These are phyloP conservation scores for Archocentrus centrarchus DNA, from an alignment of 2,113 vertebrate genomes.

Conservation along the genomic window DNA sequence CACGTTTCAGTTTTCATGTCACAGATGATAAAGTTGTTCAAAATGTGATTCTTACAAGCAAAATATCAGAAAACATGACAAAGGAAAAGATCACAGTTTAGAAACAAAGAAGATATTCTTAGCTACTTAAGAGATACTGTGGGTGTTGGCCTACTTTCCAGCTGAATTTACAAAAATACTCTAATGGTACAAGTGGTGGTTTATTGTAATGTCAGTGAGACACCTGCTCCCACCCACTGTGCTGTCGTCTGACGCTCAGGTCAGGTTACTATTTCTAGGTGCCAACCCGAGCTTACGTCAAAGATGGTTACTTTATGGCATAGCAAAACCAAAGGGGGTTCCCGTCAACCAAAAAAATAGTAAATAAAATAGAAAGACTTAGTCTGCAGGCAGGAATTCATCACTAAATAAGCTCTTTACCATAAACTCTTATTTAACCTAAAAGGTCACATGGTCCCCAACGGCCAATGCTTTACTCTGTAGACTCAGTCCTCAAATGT, in stretches of 20 bases:
- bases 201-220: background rate
- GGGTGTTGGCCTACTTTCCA: constrained; percentile 14
- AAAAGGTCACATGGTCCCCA: background rate
- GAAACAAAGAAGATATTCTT: background rate
- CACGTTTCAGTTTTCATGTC: background rate
- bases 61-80: background rate
- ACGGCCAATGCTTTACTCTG: background rate
- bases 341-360: background rate
- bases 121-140: background rate
- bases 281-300: background rate
- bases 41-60: background rate
- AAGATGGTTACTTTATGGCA: background rate
- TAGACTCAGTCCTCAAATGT: background rate
- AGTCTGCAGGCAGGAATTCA: background rate
- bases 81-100: background rate
- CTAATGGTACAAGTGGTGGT: background rate
- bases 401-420: background rate
- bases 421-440: background rate
- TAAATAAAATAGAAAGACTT: background rate
- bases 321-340: background rate
- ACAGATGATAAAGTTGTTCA: background rate
- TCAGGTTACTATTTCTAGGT: background rate
- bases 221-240: background rate
- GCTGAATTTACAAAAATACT: constrained; percentile 6
- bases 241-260: background rate